phyloP scores from a whole-genome alignment of 2,797 vertebrate species.

The Chrosomus eos region DNA sequence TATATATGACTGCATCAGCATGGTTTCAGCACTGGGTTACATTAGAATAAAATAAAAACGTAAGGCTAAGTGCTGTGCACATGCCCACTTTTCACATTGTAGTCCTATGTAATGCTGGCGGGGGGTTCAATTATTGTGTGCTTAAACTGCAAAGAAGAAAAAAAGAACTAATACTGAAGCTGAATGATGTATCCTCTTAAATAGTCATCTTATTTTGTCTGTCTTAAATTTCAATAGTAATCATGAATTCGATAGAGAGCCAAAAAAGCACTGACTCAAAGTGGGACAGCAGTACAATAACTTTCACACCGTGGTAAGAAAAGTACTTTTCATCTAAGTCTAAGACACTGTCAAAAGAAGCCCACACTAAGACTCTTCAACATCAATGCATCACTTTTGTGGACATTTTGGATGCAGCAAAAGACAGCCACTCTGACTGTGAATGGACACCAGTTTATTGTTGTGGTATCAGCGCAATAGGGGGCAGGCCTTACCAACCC shows the following conservation, averaged over 20 bases:
- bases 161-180: conserved; percentile 19
- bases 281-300: conserved; percentile 55
- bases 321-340: conserved; percentile 57
- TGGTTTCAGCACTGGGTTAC: neutral
- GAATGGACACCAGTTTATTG: conserved; percentile 64
- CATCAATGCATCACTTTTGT: conserved; percentile 62
- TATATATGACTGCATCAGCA: neutral
- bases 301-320: conserved; percentile 33
- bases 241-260: conserved; percentile 57
- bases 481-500: conserved; percentile 61
- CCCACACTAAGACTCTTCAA: conserved; percentile 60
- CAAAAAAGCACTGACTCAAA: conserved; percentile 49
- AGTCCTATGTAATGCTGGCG: neutral
- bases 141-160: neutral
- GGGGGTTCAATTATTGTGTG: conserved; percentile 3
- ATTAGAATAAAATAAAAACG: neutral
- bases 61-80: too few relatives aligned
- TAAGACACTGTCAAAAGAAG: conserved; percentile 56
- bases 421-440: conserved; percentile 56
- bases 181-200: conserved; percentile 31
- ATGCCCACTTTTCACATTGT: neutral
- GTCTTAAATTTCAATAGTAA: conserved; percentile 54
- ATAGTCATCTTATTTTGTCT: conserved; percentile 47
- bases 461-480: conserved; percentile 60
- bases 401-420: conserved; percentile 53